Evolutionary conservation across 2,888 invertebrate genomes (phyloP).

Genomic region (Dynastes maya): DNA sequence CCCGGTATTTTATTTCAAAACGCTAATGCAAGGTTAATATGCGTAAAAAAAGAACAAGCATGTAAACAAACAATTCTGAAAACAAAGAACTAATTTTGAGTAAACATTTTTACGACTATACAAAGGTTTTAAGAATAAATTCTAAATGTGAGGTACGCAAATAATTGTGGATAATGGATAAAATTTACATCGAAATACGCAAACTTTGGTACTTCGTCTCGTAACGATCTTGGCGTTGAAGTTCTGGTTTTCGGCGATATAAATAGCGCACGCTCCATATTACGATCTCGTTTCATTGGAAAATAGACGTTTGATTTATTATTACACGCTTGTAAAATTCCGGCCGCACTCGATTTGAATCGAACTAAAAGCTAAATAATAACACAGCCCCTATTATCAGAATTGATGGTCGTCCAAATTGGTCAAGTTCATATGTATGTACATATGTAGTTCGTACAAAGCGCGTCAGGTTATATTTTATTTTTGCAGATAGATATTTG

Average conservation of each 20-base stretch:
- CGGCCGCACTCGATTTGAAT: conserved; percentile 25
- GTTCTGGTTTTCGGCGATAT: not conserved
- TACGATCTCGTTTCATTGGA: conserved; percentile 32
- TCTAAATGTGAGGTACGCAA: no score
- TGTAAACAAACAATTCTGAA: not conserved
- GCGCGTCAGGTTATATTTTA: not conserved
- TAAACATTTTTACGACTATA: no score
- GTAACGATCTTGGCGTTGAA: not conserved
- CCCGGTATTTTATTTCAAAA: no score
- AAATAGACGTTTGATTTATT: conserved; percentile 29
- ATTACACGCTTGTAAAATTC: conserved; percentile 37
- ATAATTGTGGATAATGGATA: no score
- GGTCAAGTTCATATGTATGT: conserved; percentile 13
- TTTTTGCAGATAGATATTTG: not conserved
- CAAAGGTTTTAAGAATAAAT: no score
- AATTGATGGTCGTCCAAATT: conserved; percentile 37
- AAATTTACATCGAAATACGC: not conserved
- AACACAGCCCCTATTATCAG: conserved; percentile 30
- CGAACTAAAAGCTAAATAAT: conserved; percentile 14
- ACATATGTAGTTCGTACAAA: not conserved
- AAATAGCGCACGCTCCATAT: conserved; percentile 18
- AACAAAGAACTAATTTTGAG: no score
- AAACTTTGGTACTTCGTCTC: not conserved
- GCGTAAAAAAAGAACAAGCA: no score
- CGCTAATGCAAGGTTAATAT: no score